Evolutionary conservation across 2,113 vertebrate species (phyloP), one percentile per base, ranked within the genome.

Genomic region (Pseudopodoces humilis): DNA sequence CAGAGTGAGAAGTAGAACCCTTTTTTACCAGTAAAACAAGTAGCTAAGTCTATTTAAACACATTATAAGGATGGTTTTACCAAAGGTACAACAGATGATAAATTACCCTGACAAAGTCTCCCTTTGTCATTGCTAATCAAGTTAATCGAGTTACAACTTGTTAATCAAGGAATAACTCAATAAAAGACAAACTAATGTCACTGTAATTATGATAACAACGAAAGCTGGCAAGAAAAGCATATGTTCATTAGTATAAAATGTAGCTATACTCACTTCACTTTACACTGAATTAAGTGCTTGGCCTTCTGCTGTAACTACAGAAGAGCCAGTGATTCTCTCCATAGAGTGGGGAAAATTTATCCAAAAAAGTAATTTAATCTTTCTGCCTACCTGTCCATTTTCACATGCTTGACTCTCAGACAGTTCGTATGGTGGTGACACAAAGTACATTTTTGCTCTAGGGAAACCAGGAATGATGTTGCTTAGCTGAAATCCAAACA

Each of bases 401-500:
- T 99, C 99, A 97, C 99, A 99, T 4, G 99, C 98, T 98, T 99
- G 99, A 90, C 99, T 99, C 93, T 99, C 98, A 55, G 98, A 98
- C 85, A 99, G 91, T 93, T 99, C 99, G 2, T 99, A 99, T 2
- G 99, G 99, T 1, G 99, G 99, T 96, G 99, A 98, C 95, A 99
- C 99, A 84, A 99, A 99, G 91, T 99, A 99, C 97, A 99, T 98
- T 90, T 98, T 99, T 97, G 99, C 99, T 96, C 99, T 98, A 67
- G 99, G 99, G 96, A 99, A 99, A 84, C 99, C 99, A 41, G 99
- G 99, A 96, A 99, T 99, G 86, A 99, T 99, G 98, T 99, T 99
- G 97, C 99, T 99, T 70, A 99, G 99, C 97, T 99, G 99, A 98
- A 99, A 99, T 96, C 99, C 99, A 96, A 99, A 99, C 99, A 99